A percentile compares a stretch with the other conserved stretches of the same genome.
These are phyloP conservation scores for Lytechinus pictus DNA, from an alignment of 35 echinoderm and acorn worm genomes.

Conservation along the genomic window DNA sequence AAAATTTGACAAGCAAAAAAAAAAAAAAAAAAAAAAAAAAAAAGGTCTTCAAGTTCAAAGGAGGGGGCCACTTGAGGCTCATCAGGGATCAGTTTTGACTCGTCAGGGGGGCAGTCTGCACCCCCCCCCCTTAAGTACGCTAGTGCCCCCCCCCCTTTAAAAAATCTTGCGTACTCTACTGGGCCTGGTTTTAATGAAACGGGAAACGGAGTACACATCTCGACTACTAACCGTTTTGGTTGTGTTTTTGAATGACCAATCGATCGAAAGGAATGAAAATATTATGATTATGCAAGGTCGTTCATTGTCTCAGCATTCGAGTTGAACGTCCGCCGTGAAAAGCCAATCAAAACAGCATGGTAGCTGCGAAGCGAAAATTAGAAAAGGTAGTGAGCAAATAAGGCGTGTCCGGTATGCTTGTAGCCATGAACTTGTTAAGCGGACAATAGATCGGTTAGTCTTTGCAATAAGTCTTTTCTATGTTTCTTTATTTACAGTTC, in stretches of 20 bases:
- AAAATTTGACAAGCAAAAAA: no score
- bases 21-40: no score
- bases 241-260: neutral
- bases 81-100: no score
- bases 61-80: no score
- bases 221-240: neutral
- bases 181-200: no score
- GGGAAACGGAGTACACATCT: no score
- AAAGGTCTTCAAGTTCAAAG: no score
- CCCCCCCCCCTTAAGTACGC: no score
- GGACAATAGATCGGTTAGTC: neutral
- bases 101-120: no score
- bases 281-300: constrained; percentile 13
- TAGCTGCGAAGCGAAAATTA: neutral
- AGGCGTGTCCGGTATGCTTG: constrained; percentile 5
- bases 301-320: neutral
- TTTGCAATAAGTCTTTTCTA: neutral
- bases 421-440: neutral
- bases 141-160: no score
- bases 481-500: no score
- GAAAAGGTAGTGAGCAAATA: neutral
- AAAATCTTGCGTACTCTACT: no score
- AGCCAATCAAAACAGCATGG: neutral
- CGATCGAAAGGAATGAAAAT: neutral
- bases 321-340: neutral